Evolutionary conservation across 2,888 invertebrate species (phyloP).

Genomic region (Dicyrtomina minuta): DNA sequence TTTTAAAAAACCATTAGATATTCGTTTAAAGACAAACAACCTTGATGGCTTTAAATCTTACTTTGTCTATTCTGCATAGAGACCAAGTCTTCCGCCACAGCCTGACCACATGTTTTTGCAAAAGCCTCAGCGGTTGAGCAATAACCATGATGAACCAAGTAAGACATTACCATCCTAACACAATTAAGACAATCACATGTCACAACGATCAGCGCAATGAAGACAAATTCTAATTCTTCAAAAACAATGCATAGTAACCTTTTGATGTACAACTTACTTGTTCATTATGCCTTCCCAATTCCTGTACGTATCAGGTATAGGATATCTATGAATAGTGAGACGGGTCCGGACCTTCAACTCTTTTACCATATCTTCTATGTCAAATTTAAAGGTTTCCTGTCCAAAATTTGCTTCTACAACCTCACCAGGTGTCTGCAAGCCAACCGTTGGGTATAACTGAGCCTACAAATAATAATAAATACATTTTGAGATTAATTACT

Average conservation of each 20-base stretch:
- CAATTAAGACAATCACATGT: constrained; percentile 45
- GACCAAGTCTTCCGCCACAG: constrained; percentile 85
- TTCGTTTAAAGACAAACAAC: constrained; percentile 41
- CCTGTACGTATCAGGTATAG: constrained; percentile 80
- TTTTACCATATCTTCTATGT: constrained; percentile 95
- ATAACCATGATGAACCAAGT: constrained; percentile 97
- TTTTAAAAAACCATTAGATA: not conserved
- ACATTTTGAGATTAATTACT: too few species aligned
- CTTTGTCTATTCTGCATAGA: constrained; percentile 97
- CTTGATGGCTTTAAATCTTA: too few species aligned
- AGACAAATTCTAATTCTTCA: too few species aligned
- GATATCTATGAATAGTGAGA: constrained; percentile 81
- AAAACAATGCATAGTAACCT: not conserved
- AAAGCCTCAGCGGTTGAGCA: constrained; percentile 95
- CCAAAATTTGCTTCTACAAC: constrained; percentile 99
- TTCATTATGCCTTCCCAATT: constrained; percentile 91
- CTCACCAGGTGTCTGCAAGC: constrained; percentile 97
- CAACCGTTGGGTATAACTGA: constrained; percentile 96
- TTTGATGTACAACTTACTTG: constrained; percentile 65
- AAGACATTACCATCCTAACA: constrained; percentile 91
- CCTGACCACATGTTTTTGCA: constrained; percentile 83
- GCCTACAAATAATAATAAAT: constrained; percentile 65
- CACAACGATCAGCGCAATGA: too few species aligned
- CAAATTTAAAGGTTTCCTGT: constrained; percentile 93
- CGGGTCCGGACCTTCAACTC: constrained; percentile 83